Percentiles rank a stretch among this genome's conserved stretches.
Evolutionary conservation across 2,797 vertebrate genomes (phyloP).

Genomic region (Triplophysa yarkandensis): DNA sequence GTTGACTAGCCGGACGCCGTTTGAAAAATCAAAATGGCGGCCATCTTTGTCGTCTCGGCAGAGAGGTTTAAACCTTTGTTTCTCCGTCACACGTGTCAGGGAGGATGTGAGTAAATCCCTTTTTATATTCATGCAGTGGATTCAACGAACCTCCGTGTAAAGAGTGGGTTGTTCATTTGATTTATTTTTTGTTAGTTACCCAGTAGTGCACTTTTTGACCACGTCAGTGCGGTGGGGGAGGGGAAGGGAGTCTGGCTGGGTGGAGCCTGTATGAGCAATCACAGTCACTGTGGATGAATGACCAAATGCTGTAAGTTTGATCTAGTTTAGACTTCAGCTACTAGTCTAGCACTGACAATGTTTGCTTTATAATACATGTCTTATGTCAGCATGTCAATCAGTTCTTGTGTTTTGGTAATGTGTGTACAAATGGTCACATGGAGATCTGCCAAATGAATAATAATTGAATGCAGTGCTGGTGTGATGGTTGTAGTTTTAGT

Average conservation of each 20-base stretch:
- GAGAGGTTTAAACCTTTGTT: conserved; percentile 39
- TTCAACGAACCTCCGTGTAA: background rate
- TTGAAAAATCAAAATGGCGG: conserved; percentile 62
- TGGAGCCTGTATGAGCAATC: conserved; percentile 47
- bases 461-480: conserved; percentile 40
- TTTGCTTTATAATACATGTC: background rate
- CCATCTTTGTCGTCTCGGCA: conserved; percentile 60
- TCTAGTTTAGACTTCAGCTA: conserved; percentile 31
- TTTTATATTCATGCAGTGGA: conserved; percentile 26
- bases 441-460: background rate
- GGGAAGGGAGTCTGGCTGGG: conserved; percentile 49
- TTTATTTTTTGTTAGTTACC: conserved; percentile 40
- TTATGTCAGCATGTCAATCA: too few species aligned
- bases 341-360: background rate
- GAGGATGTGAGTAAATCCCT: conserved; percentile 25
- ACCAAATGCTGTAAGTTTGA: conserved; percentile 20
- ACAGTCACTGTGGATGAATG: conserved; percentile 36
- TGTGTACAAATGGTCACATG: background rate
- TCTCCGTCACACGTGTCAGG: conserved; percentile 8
- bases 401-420: background rate
- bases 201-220: conserved; percentile 53
- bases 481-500: conserved; percentile 38
- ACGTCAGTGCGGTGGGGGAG: conserved; percentile 64
- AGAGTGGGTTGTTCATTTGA: conserved; percentile 19
- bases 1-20: conserved; percentile 49